These are phyloP conservation scores for Indicator indicator DNA, from an alignment of 2,113 vertebrate genomes.

Conservation along the genomic window DNA sequence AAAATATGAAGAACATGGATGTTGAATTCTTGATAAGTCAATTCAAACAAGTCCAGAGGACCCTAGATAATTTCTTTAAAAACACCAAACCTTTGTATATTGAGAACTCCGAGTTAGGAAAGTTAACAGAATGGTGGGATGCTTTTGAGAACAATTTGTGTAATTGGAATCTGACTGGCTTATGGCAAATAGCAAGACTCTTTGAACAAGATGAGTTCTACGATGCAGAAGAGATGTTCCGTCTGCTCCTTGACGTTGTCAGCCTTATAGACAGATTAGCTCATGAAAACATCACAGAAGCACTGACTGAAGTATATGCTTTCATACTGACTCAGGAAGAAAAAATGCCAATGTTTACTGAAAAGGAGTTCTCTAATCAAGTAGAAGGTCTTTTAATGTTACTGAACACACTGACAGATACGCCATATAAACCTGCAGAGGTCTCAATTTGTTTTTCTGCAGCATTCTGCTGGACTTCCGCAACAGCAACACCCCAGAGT, in stretches of 20 bases:
- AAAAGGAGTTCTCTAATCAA: constrained; percentile 55
- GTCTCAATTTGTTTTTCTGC: constrained; percentile 42
- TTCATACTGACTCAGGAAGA: constrained; percentile 62
- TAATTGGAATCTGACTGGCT: constrained; percentile 46
- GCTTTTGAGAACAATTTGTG: not conserved
- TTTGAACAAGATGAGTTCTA: constrained; percentile 24
- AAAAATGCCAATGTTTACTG: constrained; percentile 38
- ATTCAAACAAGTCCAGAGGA: constrained; percentile 36
- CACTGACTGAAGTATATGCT: constrained; percentile 51
- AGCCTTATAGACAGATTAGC: constrained; percentile 35
- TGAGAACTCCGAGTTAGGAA: not conserved
- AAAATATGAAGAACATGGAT: constrained; percentile 3
- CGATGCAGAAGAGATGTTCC: not conserved
- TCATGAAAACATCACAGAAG: constrained; percentile 53
- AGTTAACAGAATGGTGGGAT: constrained; percentile 49
- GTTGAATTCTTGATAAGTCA: constrained; percentile 37
- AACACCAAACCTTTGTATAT: not conserved
- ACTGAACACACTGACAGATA: not conserved
- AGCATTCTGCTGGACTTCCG: constrained; percentile 49
- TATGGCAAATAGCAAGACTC: constrained; percentile 29
- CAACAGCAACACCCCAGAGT: not conserved
- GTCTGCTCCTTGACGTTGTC: constrained; percentile 9
- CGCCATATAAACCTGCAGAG: not conserved
- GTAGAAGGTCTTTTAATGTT: constrained; percentile 33
- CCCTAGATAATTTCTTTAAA: constrained; percentile 39